Percentiles rank a stretch among this genome's conserved stretches.
Conservation (phyloP, 1,140 invertebrate genomes). For the Habropoda laboriosa region DNA sequence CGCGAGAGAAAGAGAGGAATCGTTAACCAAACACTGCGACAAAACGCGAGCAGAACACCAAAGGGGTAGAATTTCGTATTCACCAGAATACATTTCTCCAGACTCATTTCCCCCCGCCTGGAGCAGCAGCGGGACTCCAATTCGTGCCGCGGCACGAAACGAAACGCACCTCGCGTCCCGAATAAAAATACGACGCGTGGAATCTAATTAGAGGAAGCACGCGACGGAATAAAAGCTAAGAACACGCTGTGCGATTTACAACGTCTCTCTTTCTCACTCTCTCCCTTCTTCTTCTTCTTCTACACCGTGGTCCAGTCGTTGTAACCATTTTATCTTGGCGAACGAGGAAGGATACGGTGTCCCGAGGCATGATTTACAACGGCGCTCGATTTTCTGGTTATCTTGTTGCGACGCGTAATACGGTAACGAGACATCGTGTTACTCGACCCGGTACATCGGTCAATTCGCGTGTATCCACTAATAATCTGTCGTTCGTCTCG, state of each 20-base stretch:
- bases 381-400: conserved; percentile 41
- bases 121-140: neutral
- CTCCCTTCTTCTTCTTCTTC: no score
- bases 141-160: neutral
- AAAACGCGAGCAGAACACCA: no score
- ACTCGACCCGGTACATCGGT: conserved; percentile 43
- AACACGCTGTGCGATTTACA: conserved; percentile 26
- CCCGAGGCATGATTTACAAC: conserved; percentile 27
- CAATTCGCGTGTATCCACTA: conserved; percentile 43
- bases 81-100: neutral
- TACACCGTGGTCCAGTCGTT: neutral
- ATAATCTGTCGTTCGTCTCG: conserved; percentile 27
- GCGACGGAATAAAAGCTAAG: conserved; percentile 42
- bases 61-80: neutral
- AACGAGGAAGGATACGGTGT: conserved; percentile 7
- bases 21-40: no score
- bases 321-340: conserved; percentile 29
- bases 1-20: no score
- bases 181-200: conserved; percentile 43
- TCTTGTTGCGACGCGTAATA: conserved; percentile 55
- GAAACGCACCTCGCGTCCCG: neutral
- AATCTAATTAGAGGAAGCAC: conserved; percentile 43
- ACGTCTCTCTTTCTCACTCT: no score
- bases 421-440: conserved; percentile 63
- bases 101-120: neutral